Percentiles rank a stretch among this genome's conserved stretches.
These are phyloP conservation scores for Dromaius novaehollandiae DNA, from an alignment of 2,113 vertebrate species.

Conservation along the genomic window DNA sequence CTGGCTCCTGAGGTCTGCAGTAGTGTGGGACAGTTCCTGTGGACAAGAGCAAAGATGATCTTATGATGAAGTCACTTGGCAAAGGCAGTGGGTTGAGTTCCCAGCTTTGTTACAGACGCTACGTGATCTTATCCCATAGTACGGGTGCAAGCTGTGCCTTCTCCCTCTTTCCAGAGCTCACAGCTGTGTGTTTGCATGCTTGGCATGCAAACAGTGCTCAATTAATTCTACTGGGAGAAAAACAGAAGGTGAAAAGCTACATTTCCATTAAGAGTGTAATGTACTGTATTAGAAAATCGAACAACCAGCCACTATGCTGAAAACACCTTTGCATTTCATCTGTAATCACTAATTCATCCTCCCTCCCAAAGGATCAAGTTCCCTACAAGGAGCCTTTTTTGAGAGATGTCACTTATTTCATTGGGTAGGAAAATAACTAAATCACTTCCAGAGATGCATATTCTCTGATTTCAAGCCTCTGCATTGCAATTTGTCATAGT, in stretches of 20 bases:
- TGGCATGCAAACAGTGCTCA: constrained; percentile 16
- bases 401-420: not conserved
- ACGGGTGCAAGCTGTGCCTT: not conserved
- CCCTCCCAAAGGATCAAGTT: not conserved
- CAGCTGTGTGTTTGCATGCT: constrained; percentile 13
- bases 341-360: not conserved
- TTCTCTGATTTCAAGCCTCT: not conserved
- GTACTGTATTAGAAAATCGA: not conserved
- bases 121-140: not conserved
- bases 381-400: not conserved
- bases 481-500: not conserved
- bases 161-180: not conserved
- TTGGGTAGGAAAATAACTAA: not conserved
- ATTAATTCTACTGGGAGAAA: constrained; percentile 39
- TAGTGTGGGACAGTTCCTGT: not conserved
- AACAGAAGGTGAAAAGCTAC: constrained; percentile 45
- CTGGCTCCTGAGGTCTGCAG: not conserved
- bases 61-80: constrained; percentile 8
- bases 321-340: constrained; percentile 17
- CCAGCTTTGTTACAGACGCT: not conserved
- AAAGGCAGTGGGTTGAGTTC: not conserved
- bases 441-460: not conserved
- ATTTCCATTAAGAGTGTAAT: constrained; percentile 39
- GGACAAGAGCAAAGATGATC: not conserved
- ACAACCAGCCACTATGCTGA: not conserved